A percentile compares a stretch with the other conserved stretches of the same genome.
phyloP scores from a whole-genome alignment of 2,113 vertebrate genomes.

The Clarias batrachus region DNA sequence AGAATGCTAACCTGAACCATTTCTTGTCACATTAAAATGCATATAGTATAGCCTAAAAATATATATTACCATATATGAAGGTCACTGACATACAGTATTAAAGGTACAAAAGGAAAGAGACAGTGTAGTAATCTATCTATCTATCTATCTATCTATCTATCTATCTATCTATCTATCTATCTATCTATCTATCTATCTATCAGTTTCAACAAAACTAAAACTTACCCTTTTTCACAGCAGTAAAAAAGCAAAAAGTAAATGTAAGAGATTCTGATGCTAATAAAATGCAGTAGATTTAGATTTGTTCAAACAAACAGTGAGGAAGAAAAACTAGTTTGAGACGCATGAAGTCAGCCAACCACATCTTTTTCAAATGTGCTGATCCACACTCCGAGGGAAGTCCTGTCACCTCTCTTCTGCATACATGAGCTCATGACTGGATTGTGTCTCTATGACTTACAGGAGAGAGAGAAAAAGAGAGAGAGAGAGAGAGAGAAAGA shows the following conservation, averaged over 20 bases:
- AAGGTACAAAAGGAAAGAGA: no score
- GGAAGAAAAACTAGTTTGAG: no score
- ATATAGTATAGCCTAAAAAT: background rate
- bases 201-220: no score
- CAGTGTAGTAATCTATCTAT: no score
- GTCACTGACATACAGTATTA: background rate
- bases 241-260: background rate
- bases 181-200: no score
- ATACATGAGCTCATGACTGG: background rate
- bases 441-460: background rate
- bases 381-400: background rate
- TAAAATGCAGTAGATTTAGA: background rate
- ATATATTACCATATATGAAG: background rate
- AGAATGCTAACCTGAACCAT: background rate
- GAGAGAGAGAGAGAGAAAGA: no score
- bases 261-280: background rate
- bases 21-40: background rate
- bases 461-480: background rate
- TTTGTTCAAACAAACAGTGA: background rate
- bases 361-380: background rate
- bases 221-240: no score
- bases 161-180: background rate
- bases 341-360: no score
- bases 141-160: background rate
- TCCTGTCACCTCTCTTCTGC: background rate